phyloP scores from a whole-genome alignment of 2,113 vertebrate genomes.

The Dendropsophus ebraccatus region DNA sequence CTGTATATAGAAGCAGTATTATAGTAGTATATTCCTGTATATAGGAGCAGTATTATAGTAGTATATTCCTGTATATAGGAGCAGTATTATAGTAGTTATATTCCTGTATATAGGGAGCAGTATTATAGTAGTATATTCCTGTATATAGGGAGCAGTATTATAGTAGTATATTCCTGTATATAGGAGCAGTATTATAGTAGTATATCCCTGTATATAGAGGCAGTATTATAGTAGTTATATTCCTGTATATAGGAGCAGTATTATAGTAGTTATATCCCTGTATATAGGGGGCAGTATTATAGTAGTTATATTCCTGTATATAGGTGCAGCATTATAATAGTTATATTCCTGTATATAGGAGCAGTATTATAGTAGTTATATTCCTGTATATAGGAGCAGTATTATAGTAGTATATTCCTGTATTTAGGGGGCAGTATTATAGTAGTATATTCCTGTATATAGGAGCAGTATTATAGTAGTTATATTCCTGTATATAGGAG shows the following conservation, averaged over 20 bases:
- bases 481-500: neutral
- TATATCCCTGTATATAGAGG: no score
- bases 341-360: constrained; percentile 1
- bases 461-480: constrained; percentile 5
- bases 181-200: neutral
- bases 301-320: neutral
- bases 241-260: no score
- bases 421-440: neutral
- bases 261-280: no score
- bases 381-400: neutral
- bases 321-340: neutral
- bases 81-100: no score
- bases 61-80: no score
- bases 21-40: no score
- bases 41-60: no score
- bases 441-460: neutral
- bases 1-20: no score
- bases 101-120: no score
- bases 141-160: neutral
- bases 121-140: neutral
- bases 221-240: no score
- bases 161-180: neutral
- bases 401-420: neutral
- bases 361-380: constrained; percentile 1
- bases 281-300: no score